Base-by-base conservation (phyloP, 1,140 invertebrate genomes). In the Bombus balteatus region DNA sequence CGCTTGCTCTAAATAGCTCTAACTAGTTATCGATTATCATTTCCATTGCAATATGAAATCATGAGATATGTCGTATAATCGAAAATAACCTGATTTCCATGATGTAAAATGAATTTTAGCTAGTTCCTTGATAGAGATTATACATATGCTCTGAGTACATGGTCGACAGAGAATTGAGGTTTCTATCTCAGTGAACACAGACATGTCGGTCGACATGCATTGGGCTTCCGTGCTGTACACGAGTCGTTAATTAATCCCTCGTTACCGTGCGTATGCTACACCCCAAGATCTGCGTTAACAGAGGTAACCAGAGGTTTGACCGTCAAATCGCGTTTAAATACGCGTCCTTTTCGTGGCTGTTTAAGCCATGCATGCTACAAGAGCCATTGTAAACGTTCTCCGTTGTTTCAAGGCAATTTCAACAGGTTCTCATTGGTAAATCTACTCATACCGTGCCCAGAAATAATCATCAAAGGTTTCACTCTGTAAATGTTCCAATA, bases 171-270 rank as follows among this genome's bases (percentile, higher is more conserved):
- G 89, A 88, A 88, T 88, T 83, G 85, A 86, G 66, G 73, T 85
- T 89, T 89, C 84, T 71, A 74, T 77, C 71, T 83, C 84, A 74
- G 22, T 70, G 88, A 81, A 74, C 77, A 84, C 72, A 81, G 88
- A 85, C 86, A 75, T 86, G 76, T 57, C 59, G 70, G 32, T 43
- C 83, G 73, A 80, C 82, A 86, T 43, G 87, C 88, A 86, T 81
- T 68, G 66, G 70, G 66, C 62, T 65, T 75, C 74, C 88, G 86
- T 70, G 85, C 80, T 66, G 80, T 87, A 88, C 88, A 87, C 87
- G 89, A 91, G 89, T 91, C 91, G 89, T 92, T 91, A 92, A 92
- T 92, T 91, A 92, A 91, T 92, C 88, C 88, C 85, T 88, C 88
- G 88, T 89, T 91, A 89, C 86, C 70, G 82, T 84, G 82, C 85